Percentiles rank a stretch among this genome's conserved stretches.
These are phyloP conservation scores for Zhuqinia jingwanae DNA, from an alignment of 2,888 invertebrate genomes.

Conservation along the genomic window DNA sequence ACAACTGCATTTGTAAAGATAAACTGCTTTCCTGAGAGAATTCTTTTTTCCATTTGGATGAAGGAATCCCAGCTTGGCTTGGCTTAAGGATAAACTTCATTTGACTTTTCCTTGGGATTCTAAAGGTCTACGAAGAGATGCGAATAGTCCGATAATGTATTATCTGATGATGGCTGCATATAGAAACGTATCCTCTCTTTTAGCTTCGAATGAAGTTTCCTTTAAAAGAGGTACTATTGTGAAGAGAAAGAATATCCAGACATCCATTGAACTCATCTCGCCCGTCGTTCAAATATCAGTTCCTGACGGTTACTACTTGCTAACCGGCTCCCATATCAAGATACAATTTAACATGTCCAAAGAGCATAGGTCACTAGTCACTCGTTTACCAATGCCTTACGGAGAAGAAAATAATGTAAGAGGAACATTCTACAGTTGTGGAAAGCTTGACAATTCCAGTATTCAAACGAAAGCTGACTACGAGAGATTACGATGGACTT, in stretches of 20 bases:
- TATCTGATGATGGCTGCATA: conserved; percentile 62
- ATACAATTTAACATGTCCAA: conserved; percentile 66
- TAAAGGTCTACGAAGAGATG: conserved; percentile 10
- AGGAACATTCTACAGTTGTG: conserved; percentile 53
- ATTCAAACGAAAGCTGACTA: conserved; percentile 39
- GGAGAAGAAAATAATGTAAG: background rate
- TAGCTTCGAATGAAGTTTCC: conserved; percentile 17
- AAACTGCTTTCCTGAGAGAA: background rate
- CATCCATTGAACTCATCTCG: conserved; percentile 55
- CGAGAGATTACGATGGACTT: conserved; percentile 48
- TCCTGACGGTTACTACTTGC: conserved; percentile 30
- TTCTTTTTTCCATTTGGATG: background rate
- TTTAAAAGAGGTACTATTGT: background rate
- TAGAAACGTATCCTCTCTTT: conserved; percentile 53
- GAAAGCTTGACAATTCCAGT: conserved; percentile 40
- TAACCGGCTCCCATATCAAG: conserved; percentile 41
- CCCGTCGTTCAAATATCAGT: conserved; percentile 60
- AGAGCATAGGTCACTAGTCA: conserved; percentile 50
- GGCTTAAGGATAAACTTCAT: conserved; percentile 59
- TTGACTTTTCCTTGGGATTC: conserved; percentile 63
- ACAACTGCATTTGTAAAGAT: too few species aligned
- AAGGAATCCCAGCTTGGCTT: conserved; percentile 21
- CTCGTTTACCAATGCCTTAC: background rate
- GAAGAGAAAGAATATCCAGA: conserved; percentile 5
- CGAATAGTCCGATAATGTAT: conserved; percentile 29